Base-by-base conservation (phyloP, 2,888 invertebrate genomes). In the Leptogaster cylindrica region DNA sequence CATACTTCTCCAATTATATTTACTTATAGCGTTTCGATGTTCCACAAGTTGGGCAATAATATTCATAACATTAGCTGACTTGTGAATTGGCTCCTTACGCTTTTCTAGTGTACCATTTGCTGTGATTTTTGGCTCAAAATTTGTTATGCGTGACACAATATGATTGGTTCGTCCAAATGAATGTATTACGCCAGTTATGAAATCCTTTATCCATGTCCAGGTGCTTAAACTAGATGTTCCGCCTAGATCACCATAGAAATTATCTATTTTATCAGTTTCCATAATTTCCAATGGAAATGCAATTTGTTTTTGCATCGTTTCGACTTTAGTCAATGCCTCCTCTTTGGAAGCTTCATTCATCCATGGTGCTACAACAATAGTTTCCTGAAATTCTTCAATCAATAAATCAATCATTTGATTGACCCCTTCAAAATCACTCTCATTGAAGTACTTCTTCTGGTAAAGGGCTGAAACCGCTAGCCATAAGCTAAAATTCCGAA, bases 231-330 rank as follows among this genome's bases (percentile, higher is more conserved):
- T 12, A 27, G 61, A 61, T 10, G 5, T 10, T 28, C 44, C 44
- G 2, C 61, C 61, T 44, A 61, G 36, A 28, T 61, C 61, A 27
- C 61, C 44, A 20, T 61, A 28, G 44, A 61, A 61, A 27, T 61
- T 25, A 10, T 61, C 61, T 27, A 61, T 16, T 10, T 61, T 61
- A 16, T 27, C 20, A 6, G 31, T 44, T 3, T 61, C 61, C 27
- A 8, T 39, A n/a, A 61, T 41, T 10, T 61, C 61, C 3, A 5
- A 1, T n/a, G 61, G 61, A 28, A 16, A 61, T 14, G 44, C 61
- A 44, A 61, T 61, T 16, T 61, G 61, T 12, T 44, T 31, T 10
- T 61, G 23, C 41, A 61, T 41, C 18, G 61, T 27, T 16, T 18
- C 14, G n/a, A 61, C 18, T 25, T 44, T 61, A 8, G 16, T 61